These are phyloP conservation scores for Troides oblongomaculatus DNA, from an alignment of 2,888 invertebrate genomes.

Conservation along the genomic window DNA sequence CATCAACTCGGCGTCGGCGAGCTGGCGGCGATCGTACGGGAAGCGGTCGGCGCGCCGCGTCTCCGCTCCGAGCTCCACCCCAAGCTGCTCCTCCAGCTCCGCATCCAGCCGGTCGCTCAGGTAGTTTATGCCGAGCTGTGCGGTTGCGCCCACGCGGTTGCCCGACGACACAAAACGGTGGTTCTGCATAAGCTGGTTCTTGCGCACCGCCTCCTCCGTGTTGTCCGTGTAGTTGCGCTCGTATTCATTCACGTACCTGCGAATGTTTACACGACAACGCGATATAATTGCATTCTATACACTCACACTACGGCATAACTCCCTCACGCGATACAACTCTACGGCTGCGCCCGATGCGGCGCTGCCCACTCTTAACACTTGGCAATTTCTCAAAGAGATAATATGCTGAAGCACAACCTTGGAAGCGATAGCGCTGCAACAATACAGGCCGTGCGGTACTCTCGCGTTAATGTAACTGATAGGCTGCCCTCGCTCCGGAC, in stretches of 20 bases:
- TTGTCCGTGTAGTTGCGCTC: constrained; percentile 52
- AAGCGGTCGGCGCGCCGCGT: constrained; percentile 43
- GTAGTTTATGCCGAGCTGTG: constrained; percentile 51
- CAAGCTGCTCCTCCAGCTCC: constrained; percentile 49
- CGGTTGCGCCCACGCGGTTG: constrained; percentile 61
- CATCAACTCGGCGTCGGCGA: constrained; percentile 40
- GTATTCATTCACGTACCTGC: constrained; percentile 51
- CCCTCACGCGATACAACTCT: too few relatives aligned
- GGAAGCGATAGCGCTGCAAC: too few relatives aligned
- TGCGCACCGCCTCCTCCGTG: constrained; percentile 60
- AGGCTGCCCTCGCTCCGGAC: background rate
- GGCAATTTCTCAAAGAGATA: too few relatives aligned
- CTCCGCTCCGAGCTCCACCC: constrained; percentile 39
- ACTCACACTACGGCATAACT: too few relatives aligned
- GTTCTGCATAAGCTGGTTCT: constrained; percentile 54
- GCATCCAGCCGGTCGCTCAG: constrained; percentile 55
- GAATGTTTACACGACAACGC: background rate
- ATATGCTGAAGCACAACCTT: too few relatives aligned
- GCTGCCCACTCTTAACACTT: too few relatives aligned
- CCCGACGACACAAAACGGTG: constrained; percentile 54
- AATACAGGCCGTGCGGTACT: too few relatives aligned
- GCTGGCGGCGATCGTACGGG: constrained; percentile 47
- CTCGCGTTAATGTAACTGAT: too few relatives aligned
- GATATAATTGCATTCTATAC: too few relatives aligned
- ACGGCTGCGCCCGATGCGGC: too few relatives aligned